Conservation (phyloP, 1,140 invertebrate species). For the Halyomorpha halys region DNA sequence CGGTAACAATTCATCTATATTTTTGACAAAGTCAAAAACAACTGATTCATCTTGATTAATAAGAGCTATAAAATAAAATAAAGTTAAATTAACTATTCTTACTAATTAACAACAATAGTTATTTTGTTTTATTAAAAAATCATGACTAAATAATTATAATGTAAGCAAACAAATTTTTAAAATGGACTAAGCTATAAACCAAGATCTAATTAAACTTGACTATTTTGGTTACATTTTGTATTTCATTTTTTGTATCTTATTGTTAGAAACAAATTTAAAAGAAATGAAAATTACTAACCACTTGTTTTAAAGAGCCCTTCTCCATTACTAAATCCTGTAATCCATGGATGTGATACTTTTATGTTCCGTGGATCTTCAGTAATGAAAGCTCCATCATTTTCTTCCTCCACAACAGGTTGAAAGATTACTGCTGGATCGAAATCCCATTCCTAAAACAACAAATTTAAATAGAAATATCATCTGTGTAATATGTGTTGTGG, state of each 20-base stretch:
- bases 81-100: not conserved
- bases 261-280: not conserved
- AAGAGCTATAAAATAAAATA: not conserved
- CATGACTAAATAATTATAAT: too few species aligned
- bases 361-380: conserved; percentile 11
- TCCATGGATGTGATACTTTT: not conserved
- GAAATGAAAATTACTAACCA: not conserved
- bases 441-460: conserved; percentile 8
- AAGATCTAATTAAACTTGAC: too few species aligned
- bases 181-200: too few species aligned
- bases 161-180: too few species aligned
- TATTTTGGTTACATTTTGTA: too few species aligned
- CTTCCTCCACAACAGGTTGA: conserved; percentile 5
- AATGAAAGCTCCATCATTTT: conserved; percentile 12
- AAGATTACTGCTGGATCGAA: conserved; percentile 8
- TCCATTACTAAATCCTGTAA: conserved; percentile 7
- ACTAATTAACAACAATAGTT: too few species aligned
- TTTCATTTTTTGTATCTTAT: too few species aligned
- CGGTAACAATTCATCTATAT: not conserved
- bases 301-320: conserved; percentile 16
- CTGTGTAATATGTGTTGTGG: not conserved
- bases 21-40: not conserved
- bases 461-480: not conserved
- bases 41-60: not conserved
- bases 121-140: too few species aligned